Conservation (phyloP, 2,113 vertebrate species). For the Neolamprologus falcicula region DNA sequence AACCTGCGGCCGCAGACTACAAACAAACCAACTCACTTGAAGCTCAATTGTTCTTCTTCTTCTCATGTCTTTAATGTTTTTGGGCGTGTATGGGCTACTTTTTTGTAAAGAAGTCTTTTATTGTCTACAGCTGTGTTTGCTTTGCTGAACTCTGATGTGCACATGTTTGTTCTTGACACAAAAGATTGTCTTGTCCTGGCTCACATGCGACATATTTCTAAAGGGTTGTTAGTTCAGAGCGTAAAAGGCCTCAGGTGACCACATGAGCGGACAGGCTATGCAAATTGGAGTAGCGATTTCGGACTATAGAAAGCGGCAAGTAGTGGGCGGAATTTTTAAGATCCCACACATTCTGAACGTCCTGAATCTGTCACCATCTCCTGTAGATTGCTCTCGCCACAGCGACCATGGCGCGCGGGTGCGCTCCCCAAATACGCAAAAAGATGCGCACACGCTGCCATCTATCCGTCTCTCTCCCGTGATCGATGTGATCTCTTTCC, state of each 20-base stretch:
- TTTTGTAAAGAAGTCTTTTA: neutral
- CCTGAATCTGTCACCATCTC: neutral
- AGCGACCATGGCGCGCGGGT: rapidly evolving
- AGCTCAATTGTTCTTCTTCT: neutral
- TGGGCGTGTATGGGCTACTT: neutral
- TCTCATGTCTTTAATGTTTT: neutral
- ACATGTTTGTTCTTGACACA: neutral
- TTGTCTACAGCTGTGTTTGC: neutral
- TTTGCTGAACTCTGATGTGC: neutral
- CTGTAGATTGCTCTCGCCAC: neutral
- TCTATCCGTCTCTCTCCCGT: neutral
- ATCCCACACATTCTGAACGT: neutral
- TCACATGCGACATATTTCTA: neutral
- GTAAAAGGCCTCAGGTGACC: neutral
- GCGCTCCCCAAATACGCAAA: neutral
- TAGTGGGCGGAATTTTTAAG: neutral
- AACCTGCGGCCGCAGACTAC: neutral
- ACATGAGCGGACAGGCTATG: neutral
- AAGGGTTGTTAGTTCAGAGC: neutral
- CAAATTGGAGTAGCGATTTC: neutral
- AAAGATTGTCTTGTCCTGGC: neutral
- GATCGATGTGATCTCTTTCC: neutral
- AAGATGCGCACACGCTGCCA: rapidly evolving
- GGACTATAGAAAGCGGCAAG: neutral
- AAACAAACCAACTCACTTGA: neutral